Evolutionary conservation across 2,113 vertebrate species (phyloP).

Genomic region (Riparia riparia): DNA sequence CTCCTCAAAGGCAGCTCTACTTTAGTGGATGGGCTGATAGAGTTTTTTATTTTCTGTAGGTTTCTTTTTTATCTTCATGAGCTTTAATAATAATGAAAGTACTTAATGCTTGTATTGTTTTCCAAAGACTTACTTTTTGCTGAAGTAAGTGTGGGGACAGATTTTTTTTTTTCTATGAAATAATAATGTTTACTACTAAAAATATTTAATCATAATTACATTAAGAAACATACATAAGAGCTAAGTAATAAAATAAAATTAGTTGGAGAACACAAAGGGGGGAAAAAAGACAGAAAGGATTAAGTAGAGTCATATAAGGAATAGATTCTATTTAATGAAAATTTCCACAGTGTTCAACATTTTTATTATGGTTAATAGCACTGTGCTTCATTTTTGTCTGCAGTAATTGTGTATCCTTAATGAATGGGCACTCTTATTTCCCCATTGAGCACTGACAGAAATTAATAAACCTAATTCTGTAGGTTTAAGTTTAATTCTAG

Average conservation of each 20-base stretch:
- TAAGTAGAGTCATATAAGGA: constrained; percentile 87
- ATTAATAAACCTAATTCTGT: constrained; percentile 90
- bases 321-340: constrained; percentile 89
- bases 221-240: constrained; percentile 85
- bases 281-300: constrained; percentile 79
- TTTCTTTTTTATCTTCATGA: background rate
- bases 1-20: background rate
- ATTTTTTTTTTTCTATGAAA: constrained; percentile 52
- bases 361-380: constrained; percentile 89
- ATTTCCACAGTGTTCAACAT: constrained; percentile 87
- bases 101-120: constrained; percentile 62
- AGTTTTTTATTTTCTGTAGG: constrained; percentile 29
- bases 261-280: constrained; percentile 76
- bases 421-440: constrained; percentile 85
- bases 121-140: constrained; percentile 58
- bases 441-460: constrained; percentile 86
- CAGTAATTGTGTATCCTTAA: constrained; percentile 86
- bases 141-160: constrained; percentile 21
- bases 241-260: constrained; percentile 85
- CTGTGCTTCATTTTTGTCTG: constrained; percentile 86
- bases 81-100: constrained; percentile 64
- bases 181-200: constrained; percentile 69
- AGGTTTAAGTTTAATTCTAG: constrained; percentile 89
- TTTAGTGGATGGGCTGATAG: background rate
- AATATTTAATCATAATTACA: constrained; percentile 86